phyloP scores from a whole-genome alignment of 2,888 invertebrate genomes.

The Lysandra bellargus region DNA sequence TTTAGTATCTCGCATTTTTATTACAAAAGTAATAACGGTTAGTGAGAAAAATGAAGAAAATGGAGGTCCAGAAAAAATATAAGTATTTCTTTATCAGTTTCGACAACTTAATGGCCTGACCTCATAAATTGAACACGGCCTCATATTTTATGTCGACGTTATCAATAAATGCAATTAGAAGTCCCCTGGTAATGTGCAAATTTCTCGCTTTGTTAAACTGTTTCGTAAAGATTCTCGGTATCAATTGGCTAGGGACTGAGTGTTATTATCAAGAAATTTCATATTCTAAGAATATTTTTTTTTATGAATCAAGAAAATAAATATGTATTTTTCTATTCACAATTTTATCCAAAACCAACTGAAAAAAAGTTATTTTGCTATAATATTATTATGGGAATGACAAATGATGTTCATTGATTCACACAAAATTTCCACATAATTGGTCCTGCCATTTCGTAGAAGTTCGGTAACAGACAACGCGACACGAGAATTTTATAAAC shows the following conservation, averaged over 20 bases:
- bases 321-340: too few species aligned
- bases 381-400: too few species aligned
- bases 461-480: too few species aligned
- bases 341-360: too few species aligned
- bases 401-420: too few species aligned
- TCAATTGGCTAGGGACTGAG: not conserved
- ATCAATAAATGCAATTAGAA: slow-evolving; percentile 29
- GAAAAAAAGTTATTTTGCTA: too few species aligned
- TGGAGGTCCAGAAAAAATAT: not conserved
- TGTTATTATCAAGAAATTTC: not conserved
- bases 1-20: not conserved
- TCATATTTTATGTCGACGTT: slow-evolving; percentile 17
- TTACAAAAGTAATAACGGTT: not conserved
- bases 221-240: not conserved
- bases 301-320: too few species aligned
- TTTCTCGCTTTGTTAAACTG: slow-evolving; percentile 19
- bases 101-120: slow-evolving; percentile 16
- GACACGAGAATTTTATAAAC: too few species aligned
- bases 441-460: too few species aligned
- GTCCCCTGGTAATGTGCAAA: not conserved
- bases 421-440: too few species aligned
- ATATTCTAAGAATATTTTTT: not conserved
- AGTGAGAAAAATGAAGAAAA: not conserved
- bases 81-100: slow-evolving; percentile 24
- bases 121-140: slow-evolving; percentile 10